These are phyloP conservation scores for Bubalus kerabau DNA, from an alignment of 2,113 vertebrate species.

Conservation along the genomic window DNA sequence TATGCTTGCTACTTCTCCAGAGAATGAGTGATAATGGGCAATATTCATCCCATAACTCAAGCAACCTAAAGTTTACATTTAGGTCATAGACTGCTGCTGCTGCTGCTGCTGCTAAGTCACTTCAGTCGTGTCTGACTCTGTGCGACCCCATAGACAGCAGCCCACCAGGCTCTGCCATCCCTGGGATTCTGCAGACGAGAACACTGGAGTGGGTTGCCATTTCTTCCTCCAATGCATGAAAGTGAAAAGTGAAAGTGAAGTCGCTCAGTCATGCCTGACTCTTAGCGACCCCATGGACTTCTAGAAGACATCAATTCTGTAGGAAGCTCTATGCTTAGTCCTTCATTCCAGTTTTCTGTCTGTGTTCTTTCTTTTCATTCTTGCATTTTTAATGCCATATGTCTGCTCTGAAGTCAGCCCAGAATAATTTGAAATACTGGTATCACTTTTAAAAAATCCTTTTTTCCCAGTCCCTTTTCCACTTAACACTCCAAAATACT, in stretches of 20 bases:
- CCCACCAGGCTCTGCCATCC: too few relatives aligned
- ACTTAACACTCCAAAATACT: constrained; percentile 4
- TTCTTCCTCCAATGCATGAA: too few relatives aligned
- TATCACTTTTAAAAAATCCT: background rate
- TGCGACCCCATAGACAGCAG: too few relatives aligned
- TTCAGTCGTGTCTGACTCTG: too few relatives aligned
- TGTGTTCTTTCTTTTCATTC: constrained; percentile 52
- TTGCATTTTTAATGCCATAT: constrained; percentile 62
- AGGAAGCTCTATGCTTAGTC: constrained; percentile 61
- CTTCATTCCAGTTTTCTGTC: constrained; percentile 70
- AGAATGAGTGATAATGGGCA: constrained; percentile 65
- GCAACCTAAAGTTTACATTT: constrained; percentile 55
- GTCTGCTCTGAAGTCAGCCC: constrained; percentile 19
- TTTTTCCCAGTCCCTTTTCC: background rate
- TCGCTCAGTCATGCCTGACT: too few relatives aligned
- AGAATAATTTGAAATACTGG: constrained; percentile 36
- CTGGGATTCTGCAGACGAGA: too few relatives aligned
- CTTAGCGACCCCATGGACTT: background rate
- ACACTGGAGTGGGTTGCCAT: too few relatives aligned
- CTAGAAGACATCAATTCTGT: constrained; percentile 68
- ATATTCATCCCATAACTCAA: constrained; percentile 66
- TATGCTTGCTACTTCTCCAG: constrained; percentile 36
- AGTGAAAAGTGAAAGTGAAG: too few relatives aligned
- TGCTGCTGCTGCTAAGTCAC: too few relatives aligned
- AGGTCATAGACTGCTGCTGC: constrained; percentile 19